A percentile compares a stretch with the other conserved stretches of the same genome.
Conservation (phyloP, 2,888 invertebrate genomes). For the Tetanocera ferruginea region DNA sequence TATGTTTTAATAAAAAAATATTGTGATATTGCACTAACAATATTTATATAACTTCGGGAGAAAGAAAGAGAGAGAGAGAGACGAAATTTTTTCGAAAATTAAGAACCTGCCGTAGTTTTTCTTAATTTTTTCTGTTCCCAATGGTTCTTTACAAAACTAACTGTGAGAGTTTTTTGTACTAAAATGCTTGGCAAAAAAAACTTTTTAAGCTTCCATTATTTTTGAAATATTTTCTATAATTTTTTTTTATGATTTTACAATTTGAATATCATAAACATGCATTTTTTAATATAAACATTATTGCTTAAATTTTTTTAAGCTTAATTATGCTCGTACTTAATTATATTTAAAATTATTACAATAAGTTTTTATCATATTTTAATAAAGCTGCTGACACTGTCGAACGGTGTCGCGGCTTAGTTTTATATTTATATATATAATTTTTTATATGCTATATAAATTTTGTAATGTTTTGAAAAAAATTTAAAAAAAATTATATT, state of each 20-base stretch:
- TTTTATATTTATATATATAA: too few species aligned
- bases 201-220: neutral
- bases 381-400: constrained; percentile 53
- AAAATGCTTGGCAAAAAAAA: too few species aligned
- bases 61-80: too few species aligned
- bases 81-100: too few species aligned
- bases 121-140: too few species aligned
- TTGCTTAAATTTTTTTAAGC: constrained; percentile 1
- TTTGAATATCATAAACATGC: constrained; percentile 5
- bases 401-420: constrained; percentile 51
- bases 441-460: constrained; percentile 44
- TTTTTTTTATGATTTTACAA: constrained; percentile 13
- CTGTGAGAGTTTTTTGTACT: too few species aligned
- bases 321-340: constrained; percentile 24
- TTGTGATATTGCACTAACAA: constrained; percentile 19
- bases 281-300: constrained; percentile 12
- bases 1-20: neutral
- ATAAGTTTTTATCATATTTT: constrained; percentile 32
- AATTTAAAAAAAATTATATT: constrained; percentile 22
- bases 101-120: too few species aligned
- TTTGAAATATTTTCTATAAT: constrained; percentile 37
- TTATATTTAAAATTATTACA: constrained; percentile 35
- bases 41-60: neutral
- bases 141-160: too few species aligned
- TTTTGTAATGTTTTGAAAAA: constrained; percentile 55